These are phyloP conservation scores for Eupeodes latifasciatus DNA, from an alignment of 2,888 invertebrate species.

Conservation along the genomic window DNA sequence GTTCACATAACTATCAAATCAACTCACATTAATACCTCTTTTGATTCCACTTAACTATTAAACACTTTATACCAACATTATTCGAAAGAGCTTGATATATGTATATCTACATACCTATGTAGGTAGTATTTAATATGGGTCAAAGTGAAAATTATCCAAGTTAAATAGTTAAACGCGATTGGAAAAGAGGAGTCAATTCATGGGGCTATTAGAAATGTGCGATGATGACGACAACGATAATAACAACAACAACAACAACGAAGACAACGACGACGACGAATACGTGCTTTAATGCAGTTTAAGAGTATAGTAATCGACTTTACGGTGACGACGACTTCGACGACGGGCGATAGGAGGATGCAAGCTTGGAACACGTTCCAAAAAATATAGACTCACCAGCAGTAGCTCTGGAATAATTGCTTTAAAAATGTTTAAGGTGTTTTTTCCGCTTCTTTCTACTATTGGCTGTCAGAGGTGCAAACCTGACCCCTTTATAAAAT, in stretches of 20 bases:
- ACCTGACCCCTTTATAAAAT: slow-evolving; percentile 33
- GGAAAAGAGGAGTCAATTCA: slow-evolving; percentile 53
- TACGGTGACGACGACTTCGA: background rate
- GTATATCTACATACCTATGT: too few relatives aligned
- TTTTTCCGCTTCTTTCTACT: background rate
- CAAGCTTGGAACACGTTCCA: background rate
- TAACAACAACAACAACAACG: background rate
- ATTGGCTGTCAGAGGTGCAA: background rate
- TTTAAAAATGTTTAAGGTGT: background rate
- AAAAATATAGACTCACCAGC: background rate
- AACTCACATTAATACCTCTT: background rate
- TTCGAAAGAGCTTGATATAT: background rate
- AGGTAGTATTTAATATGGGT: slow-evolving; percentile 56
- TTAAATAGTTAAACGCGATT: slow-evolving; percentile 59
- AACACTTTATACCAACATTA: background rate
- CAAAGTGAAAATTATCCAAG: slow-evolving; percentile 70
- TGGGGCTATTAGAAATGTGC: slow-evolving; percentile 41
- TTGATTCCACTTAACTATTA: background rate
- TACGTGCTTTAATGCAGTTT: slow-evolving; percentile 58
- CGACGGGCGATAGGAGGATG: background rate
- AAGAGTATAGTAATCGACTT: background rate
- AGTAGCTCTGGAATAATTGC: background rate
- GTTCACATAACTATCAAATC: background rate
- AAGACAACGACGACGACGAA: background rate
- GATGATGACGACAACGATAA: background rate